Percentiles rank a stretch among this genome's conserved stretches.
phyloP scores from a whole-genome alignment of 2,888 invertebrate species.

The Resseliella maxima region DNA sequence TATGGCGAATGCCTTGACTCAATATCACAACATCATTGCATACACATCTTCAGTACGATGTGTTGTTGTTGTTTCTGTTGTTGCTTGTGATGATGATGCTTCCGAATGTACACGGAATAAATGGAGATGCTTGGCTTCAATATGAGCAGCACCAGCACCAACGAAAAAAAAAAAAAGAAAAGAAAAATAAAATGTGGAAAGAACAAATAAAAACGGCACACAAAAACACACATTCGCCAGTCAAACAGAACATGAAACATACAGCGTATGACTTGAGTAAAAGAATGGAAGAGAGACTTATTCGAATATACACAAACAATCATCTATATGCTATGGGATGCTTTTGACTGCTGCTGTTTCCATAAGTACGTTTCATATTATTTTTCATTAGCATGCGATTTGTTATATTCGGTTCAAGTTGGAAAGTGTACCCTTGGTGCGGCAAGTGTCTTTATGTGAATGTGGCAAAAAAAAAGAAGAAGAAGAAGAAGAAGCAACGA shows the following conservation, averaged over 20 bases:
- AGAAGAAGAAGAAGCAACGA: too few relatives aligned
- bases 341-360: neutral
- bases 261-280: neutral
- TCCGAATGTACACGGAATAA: conserved; percentile 46
- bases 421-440: conserved; percentile 3
- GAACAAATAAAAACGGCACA: conserved; percentile 52
- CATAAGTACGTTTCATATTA: conserved; percentile 39
- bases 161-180: neutral
- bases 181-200: conserved; percentile 47
- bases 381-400: conserved; percentile 55
- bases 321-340: neutral
- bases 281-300: neutral
- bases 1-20: conserved; percentile 53
- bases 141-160: neutral
- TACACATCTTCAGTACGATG: neutral
- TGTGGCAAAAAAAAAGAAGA: neutral
- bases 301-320: neutral
- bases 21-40: conserved; percentile 34
- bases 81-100: conserved; percentile 39
- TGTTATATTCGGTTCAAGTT: conserved; percentile 47
- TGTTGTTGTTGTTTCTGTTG: neutral
- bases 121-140: conserved; percentile 37
- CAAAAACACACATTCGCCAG: conserved; percentile 45
- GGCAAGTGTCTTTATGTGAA: conserved; percentile 21
- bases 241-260: neutral